Conservation (phyloP, 2,888 invertebrate genomes). For the Caenorhabditis auriculariae region DNA sequence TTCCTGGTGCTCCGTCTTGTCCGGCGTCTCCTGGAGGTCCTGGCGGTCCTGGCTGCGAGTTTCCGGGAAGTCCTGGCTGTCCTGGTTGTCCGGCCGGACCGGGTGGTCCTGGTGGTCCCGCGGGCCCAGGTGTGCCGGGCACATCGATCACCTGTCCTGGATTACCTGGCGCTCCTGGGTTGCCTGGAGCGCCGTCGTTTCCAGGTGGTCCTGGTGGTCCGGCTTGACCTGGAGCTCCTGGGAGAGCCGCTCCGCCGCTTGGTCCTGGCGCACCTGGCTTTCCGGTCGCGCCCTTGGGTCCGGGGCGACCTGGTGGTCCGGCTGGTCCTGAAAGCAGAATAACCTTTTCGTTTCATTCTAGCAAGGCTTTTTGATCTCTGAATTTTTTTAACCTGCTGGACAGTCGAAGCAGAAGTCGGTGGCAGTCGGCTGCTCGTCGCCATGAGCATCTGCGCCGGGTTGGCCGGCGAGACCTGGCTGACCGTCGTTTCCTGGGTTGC, state of each 20-base stretch:
- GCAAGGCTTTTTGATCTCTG: conserved; percentile 39
- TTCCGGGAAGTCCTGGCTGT: conserved; percentile 32
- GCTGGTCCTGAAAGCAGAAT: no score
- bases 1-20: conserved; percentile 31
- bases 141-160: conserved; percentile 31
- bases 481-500: conserved; percentile 34
- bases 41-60: conserved; percentile 35
- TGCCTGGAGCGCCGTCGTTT: no score
- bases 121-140: conserved; percentile 35
- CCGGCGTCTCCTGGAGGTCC: conserved; percentile 38
- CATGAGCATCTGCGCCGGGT: conserved; percentile 32
- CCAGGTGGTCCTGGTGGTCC: conserved; percentile 43
- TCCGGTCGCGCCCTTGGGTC: conserved; percentile 36
- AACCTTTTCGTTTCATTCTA: conserved; percentile 37
- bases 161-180: conserved; percentile 38
- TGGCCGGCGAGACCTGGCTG: conserved; percentile 32
- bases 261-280: conserved; percentile 41
- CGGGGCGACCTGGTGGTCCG: conserved; percentile 43
- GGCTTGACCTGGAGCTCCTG: conserved; percentile 46
- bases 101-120: conserved; percentile 40
- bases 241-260: no score
- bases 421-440: conserved; percentile 28
- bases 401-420: conserved; percentile 38
- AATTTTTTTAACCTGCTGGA: conserved; percentile 34
- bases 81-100: conserved; percentile 32